Percentiles rank a stretch among this genome's conserved stretches.
phyloP scores from a whole-genome alignment of 2,888 invertebrate species.

The Cryptus viduatorius region DNA sequence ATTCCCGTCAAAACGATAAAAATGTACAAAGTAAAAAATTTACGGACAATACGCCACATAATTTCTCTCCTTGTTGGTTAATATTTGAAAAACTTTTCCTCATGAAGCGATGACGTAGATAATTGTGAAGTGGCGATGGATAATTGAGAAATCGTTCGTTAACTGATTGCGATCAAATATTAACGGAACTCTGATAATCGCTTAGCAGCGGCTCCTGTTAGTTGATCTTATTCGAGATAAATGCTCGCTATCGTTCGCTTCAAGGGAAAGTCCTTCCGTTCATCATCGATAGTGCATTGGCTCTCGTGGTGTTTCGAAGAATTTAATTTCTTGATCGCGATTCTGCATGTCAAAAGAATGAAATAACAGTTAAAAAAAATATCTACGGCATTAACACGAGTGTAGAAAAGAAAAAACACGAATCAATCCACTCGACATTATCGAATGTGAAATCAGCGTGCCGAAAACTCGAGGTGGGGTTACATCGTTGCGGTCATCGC shows the following conservation, averaged over 20 bases:
- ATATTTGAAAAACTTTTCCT: not conserved
- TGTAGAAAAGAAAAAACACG: constrained; percentile 1
- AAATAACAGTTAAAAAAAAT: not conserved
- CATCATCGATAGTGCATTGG: constrained; percentile 1
- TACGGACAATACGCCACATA: not conserved
- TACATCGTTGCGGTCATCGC: constrained; percentile 24
- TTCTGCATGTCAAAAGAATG: not conserved
- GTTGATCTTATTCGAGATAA: constrained; percentile 1
- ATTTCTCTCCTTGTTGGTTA: not conserved
- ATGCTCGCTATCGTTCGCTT: not conserved
- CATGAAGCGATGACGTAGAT: not conserved
- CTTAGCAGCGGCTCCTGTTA: not conserved
- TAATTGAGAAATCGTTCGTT: constrained; percentile 12
- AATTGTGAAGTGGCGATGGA: not conserved
- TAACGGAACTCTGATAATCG: constrained; percentile 7
- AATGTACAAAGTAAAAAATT: not conserved
- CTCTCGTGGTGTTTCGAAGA: not conserved
- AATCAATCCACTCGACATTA: not conserved
- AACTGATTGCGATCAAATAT: constrained; percentile 19
- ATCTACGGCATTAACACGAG: not conserved
- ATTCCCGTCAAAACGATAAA: not conserved
- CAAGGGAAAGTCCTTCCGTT: constrained; percentile 30
- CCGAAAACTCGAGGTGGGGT: not conserved
- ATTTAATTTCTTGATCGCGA: not conserved
- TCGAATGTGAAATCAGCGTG: constrained; percentile 15